Evolutionary conservation across 2,113 vertebrate genomes (phyloP).

Genomic region (Dipodomys spectabilis): DNA sequence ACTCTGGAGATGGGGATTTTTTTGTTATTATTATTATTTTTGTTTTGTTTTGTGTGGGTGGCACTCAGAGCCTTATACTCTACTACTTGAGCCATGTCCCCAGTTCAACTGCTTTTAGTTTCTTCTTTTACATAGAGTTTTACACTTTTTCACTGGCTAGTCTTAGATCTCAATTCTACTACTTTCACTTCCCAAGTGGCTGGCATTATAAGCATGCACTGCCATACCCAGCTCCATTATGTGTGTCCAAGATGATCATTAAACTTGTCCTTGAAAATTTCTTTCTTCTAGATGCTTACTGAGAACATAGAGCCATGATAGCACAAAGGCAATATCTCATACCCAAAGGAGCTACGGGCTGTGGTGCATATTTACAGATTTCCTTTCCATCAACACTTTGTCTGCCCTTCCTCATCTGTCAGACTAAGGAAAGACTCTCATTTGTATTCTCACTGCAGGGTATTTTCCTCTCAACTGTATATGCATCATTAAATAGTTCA

Average conservation of each 20-base stretch:
- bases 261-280: background rate
- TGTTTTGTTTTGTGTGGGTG: no score
- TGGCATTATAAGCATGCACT: no score
- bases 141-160: no score
- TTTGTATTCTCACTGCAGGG: background rate
- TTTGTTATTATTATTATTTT: background rate
- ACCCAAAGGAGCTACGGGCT: background rate
- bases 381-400: background rate
- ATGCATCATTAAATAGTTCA: conserved; percentile 16
- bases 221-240: no score
- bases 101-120: no score
- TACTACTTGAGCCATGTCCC: no score
- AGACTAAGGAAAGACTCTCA: background rate
- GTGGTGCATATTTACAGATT: background rate
- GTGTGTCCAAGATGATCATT: background rate
- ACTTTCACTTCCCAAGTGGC: no score
- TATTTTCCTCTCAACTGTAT: background rate
- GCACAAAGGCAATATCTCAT: background rate
- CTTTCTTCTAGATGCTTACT: background rate
- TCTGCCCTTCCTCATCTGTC: background rate
- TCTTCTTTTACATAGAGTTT: no score
- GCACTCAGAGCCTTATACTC: no score
- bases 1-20: background rate
- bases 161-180: no score
- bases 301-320: background rate